phyloP scores from a whole-genome alignment of 2,797 vertebrate genomes.

The Alcedo atthis region DNA sequence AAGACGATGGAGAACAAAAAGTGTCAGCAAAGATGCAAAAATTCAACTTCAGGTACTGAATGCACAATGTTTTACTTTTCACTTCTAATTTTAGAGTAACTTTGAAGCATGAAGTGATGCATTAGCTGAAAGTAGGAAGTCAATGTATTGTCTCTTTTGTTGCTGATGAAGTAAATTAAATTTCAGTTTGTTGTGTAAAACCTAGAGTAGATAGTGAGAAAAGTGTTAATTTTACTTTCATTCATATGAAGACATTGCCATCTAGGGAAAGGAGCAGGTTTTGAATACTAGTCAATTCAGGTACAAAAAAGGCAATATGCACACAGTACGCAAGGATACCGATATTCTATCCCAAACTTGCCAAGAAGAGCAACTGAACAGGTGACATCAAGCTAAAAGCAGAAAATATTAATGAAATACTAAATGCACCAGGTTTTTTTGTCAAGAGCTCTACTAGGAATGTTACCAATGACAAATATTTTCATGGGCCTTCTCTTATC shows the following conservation, averaged over 20 bases:
- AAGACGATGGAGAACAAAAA: constrained; percentile 99
- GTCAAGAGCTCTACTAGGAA: neutral
- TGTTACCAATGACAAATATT: neutral
- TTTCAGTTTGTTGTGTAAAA: neutral
- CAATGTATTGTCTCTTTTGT: neutral
- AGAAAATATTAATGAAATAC: neutral
- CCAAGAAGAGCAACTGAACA: neutral
- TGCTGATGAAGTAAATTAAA: neutral
- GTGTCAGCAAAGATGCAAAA: constrained; percentile 99
- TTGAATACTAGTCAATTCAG: neutral
- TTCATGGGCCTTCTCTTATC: neutral
- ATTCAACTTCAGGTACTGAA: constrained; percentile 97
- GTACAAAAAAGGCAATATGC: neutral
- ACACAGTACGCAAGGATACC: neutral
- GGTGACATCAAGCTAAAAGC: neutral
- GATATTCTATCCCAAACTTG: neutral
- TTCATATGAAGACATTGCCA: constrained; percentile 38
- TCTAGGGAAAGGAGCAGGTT: neutral
- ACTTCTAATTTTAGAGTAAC: constrained; percentile 2
- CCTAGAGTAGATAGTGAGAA: neutral
- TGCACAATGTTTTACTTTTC: constrained; percentile 44
- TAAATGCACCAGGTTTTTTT: neutral
- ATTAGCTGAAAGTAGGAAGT: neutral
- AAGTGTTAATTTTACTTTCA: neutral
- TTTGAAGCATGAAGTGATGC: neutral